Conservation (phyloP, 2,888 invertebrate species). For the Polymixis lichenea region DNA sequence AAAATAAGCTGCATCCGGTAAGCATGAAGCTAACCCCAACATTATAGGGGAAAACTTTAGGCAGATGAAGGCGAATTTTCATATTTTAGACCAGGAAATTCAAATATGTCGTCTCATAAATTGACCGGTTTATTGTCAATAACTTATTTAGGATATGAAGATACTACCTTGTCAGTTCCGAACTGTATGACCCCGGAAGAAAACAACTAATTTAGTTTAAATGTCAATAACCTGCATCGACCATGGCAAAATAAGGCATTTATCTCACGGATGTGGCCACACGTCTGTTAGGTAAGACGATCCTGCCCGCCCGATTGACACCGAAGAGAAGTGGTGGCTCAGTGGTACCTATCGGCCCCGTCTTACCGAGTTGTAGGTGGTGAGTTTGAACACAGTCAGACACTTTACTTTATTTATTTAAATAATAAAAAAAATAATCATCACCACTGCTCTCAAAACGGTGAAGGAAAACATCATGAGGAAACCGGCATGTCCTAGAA, state of each 20-base stretch:
- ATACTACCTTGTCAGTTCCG: constrained; percentile 12
- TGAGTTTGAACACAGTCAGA: too few relatives aligned
- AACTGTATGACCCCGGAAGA: constrained; percentile 21
- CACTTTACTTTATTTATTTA: too few relatives aligned
- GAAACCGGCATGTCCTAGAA: too few relatives aligned
- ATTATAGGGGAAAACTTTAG: background rate
- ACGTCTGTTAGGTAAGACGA: background rate
- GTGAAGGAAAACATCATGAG: too few relatives aligned
- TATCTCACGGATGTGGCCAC: background rate
- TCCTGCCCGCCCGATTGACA: too few relatives aligned
- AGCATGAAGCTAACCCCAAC: background rate
- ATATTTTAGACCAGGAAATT: constrained; percentile 11
- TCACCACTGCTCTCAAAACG: too few relatives aligned
- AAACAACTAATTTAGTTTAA: constrained; percentile 3
- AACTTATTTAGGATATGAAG: constrained; percentile 27
- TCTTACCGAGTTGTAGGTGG: too few relatives aligned
- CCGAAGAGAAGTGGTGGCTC: too few relatives aligned
- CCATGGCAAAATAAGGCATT: background rate
- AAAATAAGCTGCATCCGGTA: background rate
- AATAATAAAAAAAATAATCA: too few relatives aligned
- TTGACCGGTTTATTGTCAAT: constrained; percentile 20
- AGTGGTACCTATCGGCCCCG: too few relatives aligned
- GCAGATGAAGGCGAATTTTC: background rate
- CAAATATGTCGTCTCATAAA: constrained; percentile 6
- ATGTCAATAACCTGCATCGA: constrained; percentile 31